Evolutionary conservation across 1,140 invertebrate genomes (phyloP), one percentile per base, ranked within the genome.

Genomic region (Cyrtorhinus lividipennis): DNA sequence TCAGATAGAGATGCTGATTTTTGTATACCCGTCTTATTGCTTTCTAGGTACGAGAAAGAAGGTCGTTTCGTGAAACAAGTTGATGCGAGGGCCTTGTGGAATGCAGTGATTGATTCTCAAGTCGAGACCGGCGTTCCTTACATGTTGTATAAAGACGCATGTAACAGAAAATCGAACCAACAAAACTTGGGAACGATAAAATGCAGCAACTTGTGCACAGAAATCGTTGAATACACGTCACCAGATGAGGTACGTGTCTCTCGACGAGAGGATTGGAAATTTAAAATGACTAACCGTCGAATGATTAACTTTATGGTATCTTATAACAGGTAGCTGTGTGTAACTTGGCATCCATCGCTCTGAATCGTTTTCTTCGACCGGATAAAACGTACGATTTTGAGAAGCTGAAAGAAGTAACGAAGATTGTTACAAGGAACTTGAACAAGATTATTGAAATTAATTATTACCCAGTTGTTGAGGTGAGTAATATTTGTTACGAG

Each of bases 361-460:
- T 99, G 0, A 97, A 95, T 72, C 92, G 91, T 84, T 99, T 92
- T 78, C 91, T 99, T 0, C 85, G 84, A 64, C 70, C 81, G 2
- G 80, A 85, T 58, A 76, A 82, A 69, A 85, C 79, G 0, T 99
- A 86, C 71, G 90, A 99, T 73, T 99, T 98, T 73, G 68, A 80
- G 1, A 92, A 93, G 72, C 77, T 99, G 2, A 89, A 88, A 71
- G 78, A 88, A 67, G 86, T 98, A 0, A 84, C 90, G 0, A 95
- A 96, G 79, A 86, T 87, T 13, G 83, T 92, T 1, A 92, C 94
- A 0, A 81, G 77, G 68, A 99, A 99, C 77, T 77, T 99, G 44
- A 98, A 99, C 75, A 96, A 92, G 78, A 90, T 99, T 30, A 99
- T 99, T 63, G 95, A 99, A 71, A 80, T 96, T 2, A 99, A 98